Evolutionary conservation across 2,888 invertebrate genomes (phyloP), one percentile per base, ranked within the genome.

Genomic region (Seladonia tumulorum): DNA sequence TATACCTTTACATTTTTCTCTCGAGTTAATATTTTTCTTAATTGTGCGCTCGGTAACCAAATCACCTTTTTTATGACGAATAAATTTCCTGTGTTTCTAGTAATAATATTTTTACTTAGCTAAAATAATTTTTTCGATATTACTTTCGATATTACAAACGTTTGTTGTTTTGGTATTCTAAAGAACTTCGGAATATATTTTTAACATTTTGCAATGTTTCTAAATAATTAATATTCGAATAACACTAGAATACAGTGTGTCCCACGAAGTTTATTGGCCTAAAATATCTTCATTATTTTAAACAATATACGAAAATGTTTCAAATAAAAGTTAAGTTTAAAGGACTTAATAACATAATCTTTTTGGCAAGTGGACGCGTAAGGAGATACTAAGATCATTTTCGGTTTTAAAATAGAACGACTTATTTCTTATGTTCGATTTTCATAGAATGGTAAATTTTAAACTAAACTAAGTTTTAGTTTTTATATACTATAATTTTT

Each of bases 1-100:
- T 87, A 81, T 81, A 70, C 68, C 47, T 66, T 35, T 5, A 68
- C 57, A 83, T 76, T 83, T 79, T 83, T 75, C 4, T 45, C 29
- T 60, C 5, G 42, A 66, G 63, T 73, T 63, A 29, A 49, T 49
- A 39, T 70, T 68, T 53, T 53, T 53, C 53, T 10, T 22, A 53
- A 53, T n/a, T n/a, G 10, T 53, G 10, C 3, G 53, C 53, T n/a
- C 22, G 3, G 53, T 53, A 10, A n/a, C n/a, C 53, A 10, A 53
- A 53, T 53, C 3, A 53, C n/a, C 10, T 10, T n/a, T 53, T n/a
- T 10, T 1, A 10, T 8, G n/a, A 53, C 2, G 22, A 53, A 53
- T 53, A 22, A 8, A 53, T 53, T 53, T 8, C 12, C 45, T 14
- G 45, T 45, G 45, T 14, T 45, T 45, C 45, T 45, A 45, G 45